Base-by-base conservation (phyloP, 1,140 invertebrate genomes). In the Dendrolimus punctatus region DNA sequence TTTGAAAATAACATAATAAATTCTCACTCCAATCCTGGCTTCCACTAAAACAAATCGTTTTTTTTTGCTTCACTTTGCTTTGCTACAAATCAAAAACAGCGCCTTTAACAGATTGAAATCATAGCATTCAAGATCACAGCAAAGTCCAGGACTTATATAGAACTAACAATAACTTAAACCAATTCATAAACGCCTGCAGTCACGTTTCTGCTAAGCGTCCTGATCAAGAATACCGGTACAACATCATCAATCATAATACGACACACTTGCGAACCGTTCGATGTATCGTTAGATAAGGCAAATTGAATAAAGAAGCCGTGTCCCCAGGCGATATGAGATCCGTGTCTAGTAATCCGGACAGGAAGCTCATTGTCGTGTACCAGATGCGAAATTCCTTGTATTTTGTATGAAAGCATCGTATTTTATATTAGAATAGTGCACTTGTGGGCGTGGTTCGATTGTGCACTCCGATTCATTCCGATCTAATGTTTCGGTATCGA, bases 321-420 rank as follows among this genome's bases (percentile, higher is more conserved):
- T 65, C 80, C 68, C 61, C 44, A 62, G 77, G 76, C 77, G 68
- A 82, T 67, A 75, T 41, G 6, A 58, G 57, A 58, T 58, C 40
- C 67, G 71, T 76, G 76, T 83, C 77, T 77, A 53, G 55, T 83
- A 84, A 83, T 80, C 78, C 80, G 73, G 69, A 86, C 83, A 86
- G 83, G 83, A 86, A 86, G 64, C 58, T 70, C 64, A 73, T 86
- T 86, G 83, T 86, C 49, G 66, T 60, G 60, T 55, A 64, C 70
- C 80, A 86, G 83, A 86, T 86, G 83, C 80, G 80, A 84, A 86
- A 86, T 84, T 79, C 83, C 79, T 66, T 57, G 60, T 55, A 55
- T 66, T 73, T 69, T 23, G n/a, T 45, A 38, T 51, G 42, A 43
- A 51, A 45, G 50, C 39, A 40, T 51, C 45, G 8, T 8, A 43